A percentile compares a stretch with the other conserved stretches of the same genome.
Conservation (phyloP, 2,888 invertebrate genomes). For the Byasa hedistus region DNA sequence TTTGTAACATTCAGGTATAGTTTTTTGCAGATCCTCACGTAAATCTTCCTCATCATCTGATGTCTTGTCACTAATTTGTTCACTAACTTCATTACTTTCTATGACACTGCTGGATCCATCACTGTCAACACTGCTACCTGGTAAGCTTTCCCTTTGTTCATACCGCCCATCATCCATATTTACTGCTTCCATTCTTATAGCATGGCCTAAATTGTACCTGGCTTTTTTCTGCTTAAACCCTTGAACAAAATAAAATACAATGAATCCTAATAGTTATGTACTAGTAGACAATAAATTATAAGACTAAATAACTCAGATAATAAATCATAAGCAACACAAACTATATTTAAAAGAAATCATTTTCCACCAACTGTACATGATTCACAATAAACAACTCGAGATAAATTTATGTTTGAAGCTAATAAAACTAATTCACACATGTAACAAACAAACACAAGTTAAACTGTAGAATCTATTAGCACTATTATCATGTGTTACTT, state of each 20-base stretch:
- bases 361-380: conserved; percentile 68
- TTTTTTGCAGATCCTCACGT: conserved; percentile 69
- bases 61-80: conserved; percentile 55
- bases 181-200: conserved; percentile 74
- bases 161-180: conserved; percentile 66
- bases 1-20: conserved; percentile 71
- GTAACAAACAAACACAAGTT: conserved; percentile 36
- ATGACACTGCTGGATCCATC: conserved; percentile 61
- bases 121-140: conserved; percentile 62
- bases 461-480: conserved; percentile 50
- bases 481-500: conserved; percentile 47
- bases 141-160: conserved; percentile 61
- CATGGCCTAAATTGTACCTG: conserved; percentile 72
- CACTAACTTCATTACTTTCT: conserved; percentile 58
- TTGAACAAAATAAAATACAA: conserved; percentile 50
- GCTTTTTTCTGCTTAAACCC: conserved; percentile 62
- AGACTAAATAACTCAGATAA: background rate
- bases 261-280: background rate
- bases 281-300: too few species aligned
- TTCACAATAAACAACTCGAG: conserved; percentile 33
- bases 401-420: conserved; percentile 56
- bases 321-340: conserved; percentile 41
- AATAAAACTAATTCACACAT: conserved; percentile 60
- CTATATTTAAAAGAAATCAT: conserved; percentile 59
- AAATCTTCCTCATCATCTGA: conserved; percentile 70